Evolutionary conservation across 1,140 invertebrate species (phyloP).

Genomic region (Fopius arisanus): DNA sequence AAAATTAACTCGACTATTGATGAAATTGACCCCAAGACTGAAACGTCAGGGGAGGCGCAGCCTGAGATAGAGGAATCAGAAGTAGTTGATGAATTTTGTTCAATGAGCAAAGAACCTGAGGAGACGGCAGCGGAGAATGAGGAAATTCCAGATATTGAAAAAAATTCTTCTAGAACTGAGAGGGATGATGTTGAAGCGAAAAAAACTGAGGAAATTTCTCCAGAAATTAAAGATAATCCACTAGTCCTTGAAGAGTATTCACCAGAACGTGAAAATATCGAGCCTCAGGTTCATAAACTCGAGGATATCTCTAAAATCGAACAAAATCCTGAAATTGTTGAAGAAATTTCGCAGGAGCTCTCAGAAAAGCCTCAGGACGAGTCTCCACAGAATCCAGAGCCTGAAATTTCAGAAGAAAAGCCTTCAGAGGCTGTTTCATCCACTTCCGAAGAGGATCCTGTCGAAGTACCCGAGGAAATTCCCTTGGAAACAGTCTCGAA

Average conservation of each 20-base stretch:
- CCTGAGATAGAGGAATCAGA: neutral
- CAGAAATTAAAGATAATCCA: neutral
- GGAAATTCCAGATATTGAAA: neutral
- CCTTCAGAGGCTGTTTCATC: neutral
- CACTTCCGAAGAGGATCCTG: neutral
- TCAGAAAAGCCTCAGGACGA: neutral
- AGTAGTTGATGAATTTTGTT: neutral
- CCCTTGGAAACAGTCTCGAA: neutral
- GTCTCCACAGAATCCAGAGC: no score
- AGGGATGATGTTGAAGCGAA: neutral
- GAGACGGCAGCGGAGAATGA: conserved; percentile 7
- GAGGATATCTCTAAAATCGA: neutral
- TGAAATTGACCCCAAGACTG: neutral
- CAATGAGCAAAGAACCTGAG: conserved; percentile 10
- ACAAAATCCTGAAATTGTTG: neutral
- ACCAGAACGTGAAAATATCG: neutral
- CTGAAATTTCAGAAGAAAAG: neutral
- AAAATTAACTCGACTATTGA: neutral
- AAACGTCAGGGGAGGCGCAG: neutral
- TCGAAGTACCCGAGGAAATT: neutral
- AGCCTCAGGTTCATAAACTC: neutral
- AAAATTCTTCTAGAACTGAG: neutral
- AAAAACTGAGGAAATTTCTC: conserved; percentile 14
- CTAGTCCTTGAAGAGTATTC: neutral
- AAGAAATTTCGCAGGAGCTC: neutral